Evolutionary conservation across 2,888 invertebrate species (phyloP), one percentile per base, ranked within the genome.

Genomic region (Adineta ricciae): DNA sequence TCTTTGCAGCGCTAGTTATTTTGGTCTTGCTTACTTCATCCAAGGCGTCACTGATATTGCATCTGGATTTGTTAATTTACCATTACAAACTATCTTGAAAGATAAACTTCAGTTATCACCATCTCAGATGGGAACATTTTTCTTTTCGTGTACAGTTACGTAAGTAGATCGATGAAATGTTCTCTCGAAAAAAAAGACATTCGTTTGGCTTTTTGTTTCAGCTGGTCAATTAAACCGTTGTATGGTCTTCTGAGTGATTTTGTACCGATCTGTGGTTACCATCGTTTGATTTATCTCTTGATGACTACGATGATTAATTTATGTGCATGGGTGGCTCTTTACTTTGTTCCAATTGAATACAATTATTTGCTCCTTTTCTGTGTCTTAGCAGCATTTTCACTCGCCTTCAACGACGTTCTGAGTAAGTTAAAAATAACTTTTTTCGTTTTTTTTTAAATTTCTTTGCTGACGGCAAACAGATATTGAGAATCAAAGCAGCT

Each of bases 221-320:
- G 78, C 7, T 64, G 78, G 78, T 78, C 78, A 24, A 78, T 78
- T 5, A 64, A 64, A 64, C 64, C 78, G 21, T 24, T 41, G 3
- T 78, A 78, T 78, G 78, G 78, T n/a, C 41, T 64, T 78, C 78
- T 78, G 0, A 78, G 41, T 78, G 78, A 78, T 41, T 78, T 38
- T 78, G 78, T 78, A 19, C 78, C 78, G 2, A 78, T 78, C 24
- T 78, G 38, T n/a, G 41, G 78, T 41, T 78, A 78, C n/a, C 41
- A 78, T 78, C 38, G 78, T 19, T 24, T 78, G 11, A 24, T 78
- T 8, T 78, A 78, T 24, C n/a, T 78, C 11, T n/a, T 78, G 0
- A 24, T 41, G 14, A 41, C 78, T 41, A 78, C 78, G 5, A 21
- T 21, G 14, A 8, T 78, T 0, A 78, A 78, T 78, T 78, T 78